A percentile compares a stretch with the other conserved stretches of the same genome.
Evolutionary conservation across 2,797 vertebrate genomes (phyloP).

Genomic region (Cynopterus sphinx): DNA sequence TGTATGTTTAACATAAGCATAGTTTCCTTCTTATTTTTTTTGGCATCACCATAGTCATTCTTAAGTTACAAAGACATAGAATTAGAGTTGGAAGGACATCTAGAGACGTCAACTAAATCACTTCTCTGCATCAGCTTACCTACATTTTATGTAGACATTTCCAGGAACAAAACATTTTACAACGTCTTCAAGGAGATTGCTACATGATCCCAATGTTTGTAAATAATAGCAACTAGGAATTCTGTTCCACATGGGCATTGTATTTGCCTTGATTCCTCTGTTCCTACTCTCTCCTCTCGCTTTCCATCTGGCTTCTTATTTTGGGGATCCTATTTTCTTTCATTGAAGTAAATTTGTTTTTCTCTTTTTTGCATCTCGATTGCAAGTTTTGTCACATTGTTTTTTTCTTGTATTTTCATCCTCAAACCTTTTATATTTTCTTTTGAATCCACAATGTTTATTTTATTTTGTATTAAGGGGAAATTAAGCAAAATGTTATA

Average conservation of each 20-base stretch:
- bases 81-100: slow-evolving; percentile 58
- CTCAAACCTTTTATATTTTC: slow-evolving; percentile 18
- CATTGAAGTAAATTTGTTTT: background rate
- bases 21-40: slow-evolving; percentile 42
- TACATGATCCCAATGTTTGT: slow-evolving; percentile 17
- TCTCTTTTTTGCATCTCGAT: background rate
- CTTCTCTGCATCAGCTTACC: slow-evolving; percentile 17
- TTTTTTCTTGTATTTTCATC: background rate
- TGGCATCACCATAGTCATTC: slow-evolving; percentile 47
- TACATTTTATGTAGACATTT: slow-evolving; percentile 57
- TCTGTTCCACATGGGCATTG: background rate
- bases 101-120: slow-evolving; percentile 50
- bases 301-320: background rate
- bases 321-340: background rate
- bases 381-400: background rate
- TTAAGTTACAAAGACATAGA: slow-evolving; percentile 51
- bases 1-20: background rate
- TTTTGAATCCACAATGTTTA: background rate
- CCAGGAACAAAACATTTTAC: slow-evolving; percentile 66
- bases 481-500: slow-evolving; percentile 6
- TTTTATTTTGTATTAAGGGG: slow-evolving; percentile 41
- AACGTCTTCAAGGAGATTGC: background rate
- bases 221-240: background rate
- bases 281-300: background rate
- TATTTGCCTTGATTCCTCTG: background rate